Base-by-base conservation (phyloP, 1,140 invertebrate genomes). In the Nautilus pompilius region DNA sequence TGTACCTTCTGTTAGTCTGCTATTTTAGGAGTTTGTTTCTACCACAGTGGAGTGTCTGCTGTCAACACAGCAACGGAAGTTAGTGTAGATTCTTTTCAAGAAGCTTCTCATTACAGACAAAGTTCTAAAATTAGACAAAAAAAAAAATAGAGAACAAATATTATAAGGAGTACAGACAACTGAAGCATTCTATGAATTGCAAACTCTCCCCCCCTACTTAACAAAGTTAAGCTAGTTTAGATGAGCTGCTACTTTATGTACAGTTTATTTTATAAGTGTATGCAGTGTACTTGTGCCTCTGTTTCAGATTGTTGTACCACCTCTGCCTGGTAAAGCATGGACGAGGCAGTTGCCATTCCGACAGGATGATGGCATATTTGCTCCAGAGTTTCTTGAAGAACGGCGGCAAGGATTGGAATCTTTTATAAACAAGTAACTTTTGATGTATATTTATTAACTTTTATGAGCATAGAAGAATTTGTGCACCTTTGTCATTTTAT, bases 351-450 rank as follows among this genome's bases (percentile, higher is more conserved):
- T 99, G 82, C 97, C 98, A 48, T 99, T 99, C 83, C 87, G 97
- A 76, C 90, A 91, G 10, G 97, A 99, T 82, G 97, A 99, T 88
- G 97, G 98, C 55, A 97, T 99, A 75, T 99, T 96, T 85, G 98
- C 99, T 83, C 96, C 99, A 82, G 95, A 96, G 76, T 99, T 99
- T 84, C 99, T 99, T 78, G 98, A 99, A 85, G 95, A 99, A 72
- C 89, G 98, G 74, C 89, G 96, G 81, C 98, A 98, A 89, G 95
- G 95, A 65, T 85, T 99, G 66, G 98, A 99, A 89, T 87, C 91
- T 74, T 99, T 99, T 85, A 91, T 99, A 71, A 99, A 99, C 85
- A 99, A 99, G 92, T 82, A 71, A 69, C 15, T 59, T 45, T 45
- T 59, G 22, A 54, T 33, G 41, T 46, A n/a, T n/a, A n/a, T n/a